A percentile compares a stretch with the other conserved stretches of the same genome.
These are phyloP conservation scores for Palloptera scutellata DNA, from an alignment of 2,888 invertebrate genomes.

Conservation along the genomic window DNA sequence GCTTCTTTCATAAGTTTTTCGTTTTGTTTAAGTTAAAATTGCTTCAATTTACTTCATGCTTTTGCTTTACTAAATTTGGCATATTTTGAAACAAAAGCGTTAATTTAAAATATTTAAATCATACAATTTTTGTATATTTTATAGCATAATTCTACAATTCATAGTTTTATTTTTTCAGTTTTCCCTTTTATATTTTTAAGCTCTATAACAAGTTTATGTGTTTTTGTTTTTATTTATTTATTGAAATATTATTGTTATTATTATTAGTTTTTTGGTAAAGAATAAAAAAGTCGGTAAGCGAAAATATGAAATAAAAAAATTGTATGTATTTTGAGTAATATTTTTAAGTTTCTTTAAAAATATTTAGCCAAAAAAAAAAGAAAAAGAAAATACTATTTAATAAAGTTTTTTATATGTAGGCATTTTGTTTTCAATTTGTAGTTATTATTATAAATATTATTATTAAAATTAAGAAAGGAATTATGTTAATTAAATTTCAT, in stretches of 20 bases:
- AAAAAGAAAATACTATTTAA: no score
- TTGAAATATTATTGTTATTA: neutral
- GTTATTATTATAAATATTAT: conserved; percentile 12
- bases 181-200: conserved; percentile 30
- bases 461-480: neutral
- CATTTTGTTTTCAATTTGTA: conserved; percentile 9
- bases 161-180: conserved; percentile 26
- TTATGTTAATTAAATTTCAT: neutral
- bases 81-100: no score
- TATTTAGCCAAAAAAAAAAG: neutral
- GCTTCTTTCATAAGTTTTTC: no score
- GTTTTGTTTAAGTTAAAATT: no score
- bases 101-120: conserved; percentile 10
- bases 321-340: conserved; percentile 26
- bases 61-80: no score
- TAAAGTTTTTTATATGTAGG: neutral
- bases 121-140: conserved; percentile 26
- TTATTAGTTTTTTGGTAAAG: conserved; percentile 34
- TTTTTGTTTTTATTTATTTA: conserved; percentile 15
- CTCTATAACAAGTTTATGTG: conserved; percentile 33
- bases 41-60: no score
- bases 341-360: conserved; percentile 26
- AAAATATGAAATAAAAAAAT: conserved; percentile 32
- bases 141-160: conserved; percentile 30
- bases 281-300: conserved; percentile 11